Conservation (phyloP, 2,797 vertebrate genomes). For the Ctenopoma kingsleyae region DNA sequence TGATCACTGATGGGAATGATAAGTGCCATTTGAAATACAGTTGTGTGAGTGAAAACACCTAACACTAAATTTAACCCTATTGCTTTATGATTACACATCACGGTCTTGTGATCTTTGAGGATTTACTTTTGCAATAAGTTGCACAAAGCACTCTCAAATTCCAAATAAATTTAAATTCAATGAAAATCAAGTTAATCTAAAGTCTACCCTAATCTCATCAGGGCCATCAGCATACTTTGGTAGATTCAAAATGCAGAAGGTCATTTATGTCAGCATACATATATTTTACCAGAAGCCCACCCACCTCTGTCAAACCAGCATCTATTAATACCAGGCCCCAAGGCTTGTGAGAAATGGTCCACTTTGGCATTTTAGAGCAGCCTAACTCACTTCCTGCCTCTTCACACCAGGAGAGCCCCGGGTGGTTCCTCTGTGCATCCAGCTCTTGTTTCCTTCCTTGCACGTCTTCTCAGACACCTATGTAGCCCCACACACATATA, state of each 20-base stretch:
- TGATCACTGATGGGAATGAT: conserved; percentile 11
- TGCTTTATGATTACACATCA: background rate
- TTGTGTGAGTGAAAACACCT: background rate
- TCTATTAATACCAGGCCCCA: conserved; percentile 67
- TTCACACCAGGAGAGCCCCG: conserved; percentile 72
- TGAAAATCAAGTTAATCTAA: background rate
- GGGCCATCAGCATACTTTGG: too few relatives aligned
- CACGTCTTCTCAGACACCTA: conserved; percentile 37
- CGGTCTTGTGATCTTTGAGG: background rate
- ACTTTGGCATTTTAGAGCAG: conserved; percentile 61
- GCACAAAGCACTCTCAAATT: background rate
- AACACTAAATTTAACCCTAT: background rate
- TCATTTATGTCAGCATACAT: background rate
- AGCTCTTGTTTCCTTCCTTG: conserved; percentile 74
- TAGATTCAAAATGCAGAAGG: too few relatives aligned
- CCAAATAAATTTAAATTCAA: background rate
- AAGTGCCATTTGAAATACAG: background rate
- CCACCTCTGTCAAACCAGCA: conserved; percentile 28
- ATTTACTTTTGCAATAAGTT: background rate
- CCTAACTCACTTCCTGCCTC: conserved; percentile 77
- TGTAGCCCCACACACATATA: conserved; percentile 11
- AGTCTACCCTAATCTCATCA: too few relatives aligned
- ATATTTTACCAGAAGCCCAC: conserved; percentile 40
- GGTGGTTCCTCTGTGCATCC: conserved; percentile 64
- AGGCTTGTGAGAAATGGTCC: conserved; percentile 55